Percentiles rank a stretch among this genome's conserved stretches.
These are phyloP conservation scores for Urocyon cinereoargenteus DNA, from an alignment of 2,797 vertebrate species.

Conservation along the genomic window DNA sequence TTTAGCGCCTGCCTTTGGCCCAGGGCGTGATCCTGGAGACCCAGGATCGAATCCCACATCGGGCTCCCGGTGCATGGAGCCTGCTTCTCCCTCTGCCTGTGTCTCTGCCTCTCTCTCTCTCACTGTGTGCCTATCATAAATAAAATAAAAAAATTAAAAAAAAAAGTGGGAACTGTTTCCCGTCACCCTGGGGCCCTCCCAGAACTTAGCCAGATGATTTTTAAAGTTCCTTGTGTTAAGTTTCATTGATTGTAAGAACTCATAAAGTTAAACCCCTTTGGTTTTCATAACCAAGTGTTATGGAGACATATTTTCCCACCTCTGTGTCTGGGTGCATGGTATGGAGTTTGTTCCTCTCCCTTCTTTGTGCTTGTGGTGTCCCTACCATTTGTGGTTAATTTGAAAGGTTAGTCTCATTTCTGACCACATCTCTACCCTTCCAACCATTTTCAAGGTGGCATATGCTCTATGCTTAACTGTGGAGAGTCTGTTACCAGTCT, in stretches of 20 bases:
- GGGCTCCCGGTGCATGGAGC: too few relatives aligned
- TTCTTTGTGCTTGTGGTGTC: neutral
- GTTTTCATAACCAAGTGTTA: neutral
- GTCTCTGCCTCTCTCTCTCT: too few relatives aligned
- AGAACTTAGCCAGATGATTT: neutral
- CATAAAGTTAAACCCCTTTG: neutral
- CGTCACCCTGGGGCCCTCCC: neutral
- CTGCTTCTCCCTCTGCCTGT: too few relatives aligned
- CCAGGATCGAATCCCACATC: too few relatives aligned
- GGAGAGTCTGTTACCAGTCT: neutral
- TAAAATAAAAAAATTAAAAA: too few relatives aligned
- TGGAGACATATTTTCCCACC: neutral
- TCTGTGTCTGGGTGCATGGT: neutral
- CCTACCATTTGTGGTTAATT: neutral
- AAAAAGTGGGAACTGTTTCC: neutral
- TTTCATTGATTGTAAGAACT: neutral
- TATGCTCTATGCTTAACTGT: neutral
- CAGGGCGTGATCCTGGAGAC: too few relatives aligned
- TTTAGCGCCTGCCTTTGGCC: too few relatives aligned
- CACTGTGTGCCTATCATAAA: too few relatives aligned
- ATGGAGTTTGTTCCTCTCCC: neutral
- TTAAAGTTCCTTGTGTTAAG: neutral
- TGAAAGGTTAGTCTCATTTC: neutral
- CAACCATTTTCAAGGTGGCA: neutral
- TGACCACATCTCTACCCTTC: neutral